phyloP scores from a whole-genome alignment of 2,888 invertebrate species.

The Apodemia duryi region DNA sequence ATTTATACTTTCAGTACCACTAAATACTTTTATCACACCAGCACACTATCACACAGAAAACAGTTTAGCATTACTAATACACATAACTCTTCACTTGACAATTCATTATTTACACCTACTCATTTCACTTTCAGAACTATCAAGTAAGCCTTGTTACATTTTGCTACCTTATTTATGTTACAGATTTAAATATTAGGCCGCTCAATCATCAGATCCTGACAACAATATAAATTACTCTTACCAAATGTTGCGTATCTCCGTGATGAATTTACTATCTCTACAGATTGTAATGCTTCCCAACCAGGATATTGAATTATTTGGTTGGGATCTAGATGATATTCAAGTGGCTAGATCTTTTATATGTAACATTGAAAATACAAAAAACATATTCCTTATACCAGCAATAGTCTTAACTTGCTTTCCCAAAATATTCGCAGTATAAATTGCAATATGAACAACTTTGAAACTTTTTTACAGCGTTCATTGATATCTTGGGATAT shows the following conservation, averaged over 20 bases:
- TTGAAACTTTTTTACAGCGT: conserved; percentile 26
- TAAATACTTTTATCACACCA: neutral
- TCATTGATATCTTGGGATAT: conserved; percentile 29
- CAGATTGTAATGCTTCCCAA: neutral
- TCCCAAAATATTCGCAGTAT: conserved; percentile 34
- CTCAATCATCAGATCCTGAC: too few species aligned
- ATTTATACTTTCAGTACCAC: neutral
- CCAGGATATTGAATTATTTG: neutral
- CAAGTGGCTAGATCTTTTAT: neutral
- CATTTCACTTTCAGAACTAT: neutral
- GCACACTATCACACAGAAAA: neutral
- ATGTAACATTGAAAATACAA: neutral
- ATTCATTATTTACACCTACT: neutral
- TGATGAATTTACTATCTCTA: neutral
- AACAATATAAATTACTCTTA: too few species aligned
- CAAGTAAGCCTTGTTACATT: neutral
- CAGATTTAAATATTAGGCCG: too few species aligned
- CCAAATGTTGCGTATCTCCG: too few species aligned
- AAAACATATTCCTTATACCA: neutral
- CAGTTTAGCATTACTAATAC: neutral
- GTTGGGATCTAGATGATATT: neutral
- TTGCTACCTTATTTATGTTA: neutral
- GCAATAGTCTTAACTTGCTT: neutral
- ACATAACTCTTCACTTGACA: neutral
- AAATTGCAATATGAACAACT: conserved; percentile 28